Evolutionary conservation across 2,888 invertebrate genomes (phyloP), one percentile per base, ranked within the genome.

Genomic region (Pseudococcus longispinus): DNA sequence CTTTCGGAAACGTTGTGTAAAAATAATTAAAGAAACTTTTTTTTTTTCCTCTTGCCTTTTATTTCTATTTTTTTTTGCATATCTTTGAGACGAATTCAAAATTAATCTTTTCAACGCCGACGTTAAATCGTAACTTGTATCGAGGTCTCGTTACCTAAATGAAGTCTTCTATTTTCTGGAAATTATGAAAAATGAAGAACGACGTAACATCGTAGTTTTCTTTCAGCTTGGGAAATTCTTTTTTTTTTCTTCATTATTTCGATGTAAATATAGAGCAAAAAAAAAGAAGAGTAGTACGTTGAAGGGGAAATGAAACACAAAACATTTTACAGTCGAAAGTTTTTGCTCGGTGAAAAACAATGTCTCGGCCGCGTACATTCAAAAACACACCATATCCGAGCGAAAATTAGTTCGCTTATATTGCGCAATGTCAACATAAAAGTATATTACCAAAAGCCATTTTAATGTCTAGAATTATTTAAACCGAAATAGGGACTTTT

Each of bases 21-120:
- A 77, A 77, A 77, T 77, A 77, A 77, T 77, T 37, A 77, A 77
- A 77, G 77, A n/a, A 37, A 37, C 37, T 77, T 77, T 77, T 77
- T 37, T 55, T n/a, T 2, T 15, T 13, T 15, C 44, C 3, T 5
- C 5, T 32, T 32, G 4, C 11, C 13, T 46, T 46, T 46, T 13
- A 15, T 15, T 13, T 46, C 8, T 55, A n/a, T 8, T 55, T 20
- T 20, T 44, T 44, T 4, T 5, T n/a, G 77, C 32, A 37, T 77
- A 37, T 77, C n/a, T 77, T 65, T 26, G 23, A 26, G 26, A 77
- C n/a, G 37, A 77, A 37, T 37, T 37, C n/a, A 23, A 77, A 37
- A 77, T 77, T 77, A 32, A 37, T 77, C 15, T 77, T 77, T 32
- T 37, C 37, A 46, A 46, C 44, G 44, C 44, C 44, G 37, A 37